Evolutionary conservation across 2,888 invertebrate species (phyloP).

Genomic region (Polylopha cassiicola): DNA sequence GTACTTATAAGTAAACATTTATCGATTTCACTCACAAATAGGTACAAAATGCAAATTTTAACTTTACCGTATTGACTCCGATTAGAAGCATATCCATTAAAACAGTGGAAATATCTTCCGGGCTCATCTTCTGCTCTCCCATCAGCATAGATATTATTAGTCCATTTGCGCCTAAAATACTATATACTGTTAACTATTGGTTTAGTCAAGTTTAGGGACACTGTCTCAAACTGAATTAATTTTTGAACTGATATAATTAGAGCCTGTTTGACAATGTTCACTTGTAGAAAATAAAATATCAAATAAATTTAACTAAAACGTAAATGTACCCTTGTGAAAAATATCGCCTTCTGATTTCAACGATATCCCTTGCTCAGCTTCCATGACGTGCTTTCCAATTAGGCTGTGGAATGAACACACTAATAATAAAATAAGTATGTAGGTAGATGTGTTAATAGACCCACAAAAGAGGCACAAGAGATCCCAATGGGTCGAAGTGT

Average conservation of each 20-base stretch:
- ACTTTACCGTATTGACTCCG: conserved; percentile 79
- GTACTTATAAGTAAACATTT: no score
- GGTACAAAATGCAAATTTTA: background rate
- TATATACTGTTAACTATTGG: conserved; percentile 33
- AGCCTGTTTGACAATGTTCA: no score
- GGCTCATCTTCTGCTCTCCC: conserved; percentile 70
- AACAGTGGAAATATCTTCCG: conserved; percentile 79
- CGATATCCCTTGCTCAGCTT: conserved; percentile 56
- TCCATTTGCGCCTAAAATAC: conserved; percentile 38
- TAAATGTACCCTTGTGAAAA: conserved; percentile 17
- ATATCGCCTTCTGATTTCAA: conserved; percentile 32
- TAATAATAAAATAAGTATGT: no score
- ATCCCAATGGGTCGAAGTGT: no score
- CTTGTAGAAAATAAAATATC: no score
- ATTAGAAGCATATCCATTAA: conserved; percentile 81
- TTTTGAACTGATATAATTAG: no score
- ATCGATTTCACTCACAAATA: no score
- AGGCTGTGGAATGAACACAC: conserved; percentile 53
- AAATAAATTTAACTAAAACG: no score
- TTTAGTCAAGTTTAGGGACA: no score
- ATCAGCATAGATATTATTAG: conserved; percentile 76
- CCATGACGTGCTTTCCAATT: conserved; percentile 78
- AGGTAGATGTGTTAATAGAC: no score
- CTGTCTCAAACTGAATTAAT: no score
- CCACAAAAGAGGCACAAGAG: no score